phyloP scores from a whole-genome alignment of 2,797 vertebrate genomes.

The Kryptopterus vitreolus region DNA sequence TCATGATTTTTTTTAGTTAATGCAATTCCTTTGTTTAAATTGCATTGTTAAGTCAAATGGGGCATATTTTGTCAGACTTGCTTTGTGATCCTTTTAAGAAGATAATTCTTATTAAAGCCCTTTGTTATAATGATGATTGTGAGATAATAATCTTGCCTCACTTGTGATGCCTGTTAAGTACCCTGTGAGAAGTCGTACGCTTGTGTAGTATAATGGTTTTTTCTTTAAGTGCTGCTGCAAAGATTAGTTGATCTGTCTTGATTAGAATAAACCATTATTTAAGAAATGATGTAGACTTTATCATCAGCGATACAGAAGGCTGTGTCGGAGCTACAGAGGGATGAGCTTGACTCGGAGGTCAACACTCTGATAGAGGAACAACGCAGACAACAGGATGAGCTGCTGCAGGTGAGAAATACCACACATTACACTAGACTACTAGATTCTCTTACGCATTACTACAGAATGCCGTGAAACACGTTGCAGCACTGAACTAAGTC shows the following conservation, averaged over 20 bases:
- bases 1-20: background rate
- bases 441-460: background rate
- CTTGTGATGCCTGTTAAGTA: constrained; percentile 30
- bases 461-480: background rate
- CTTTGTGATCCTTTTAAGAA: constrained; percentile 41
- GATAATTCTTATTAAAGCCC: constrained; percentile 34
- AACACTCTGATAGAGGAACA: constrained; percentile 62
- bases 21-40: constrained; percentile 10
- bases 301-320: constrained; percentile 38
- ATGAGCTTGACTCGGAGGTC: constrained; percentile 61
- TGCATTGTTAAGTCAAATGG: background rate
- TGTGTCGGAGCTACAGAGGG: constrained; percentile 55
- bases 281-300: constrained; percentile 22
- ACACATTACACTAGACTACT: background rate
- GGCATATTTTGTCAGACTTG: constrained; percentile 30
- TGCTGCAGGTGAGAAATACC: constrained; percentile 68
- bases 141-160: constrained; percentile 39
- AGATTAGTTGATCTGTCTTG: constrained; percentile 39
- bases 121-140: constrained; percentile 30
- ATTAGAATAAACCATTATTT: constrained; percentile 32
- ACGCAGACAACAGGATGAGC: constrained; percentile 57
- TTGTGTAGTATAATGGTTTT: constrained; percentile 31
- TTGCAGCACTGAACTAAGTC: background rate
- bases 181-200: constrained; percentile 10
- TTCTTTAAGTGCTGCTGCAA: constrained; percentile 42